A percentile compares a stretch with the other conserved stretches of the same genome.
These are phyloP conservation scores for Lonchura striata DNA, from an alignment of 2,113 vertebrate genomes.

Conservation along the genomic window DNA sequence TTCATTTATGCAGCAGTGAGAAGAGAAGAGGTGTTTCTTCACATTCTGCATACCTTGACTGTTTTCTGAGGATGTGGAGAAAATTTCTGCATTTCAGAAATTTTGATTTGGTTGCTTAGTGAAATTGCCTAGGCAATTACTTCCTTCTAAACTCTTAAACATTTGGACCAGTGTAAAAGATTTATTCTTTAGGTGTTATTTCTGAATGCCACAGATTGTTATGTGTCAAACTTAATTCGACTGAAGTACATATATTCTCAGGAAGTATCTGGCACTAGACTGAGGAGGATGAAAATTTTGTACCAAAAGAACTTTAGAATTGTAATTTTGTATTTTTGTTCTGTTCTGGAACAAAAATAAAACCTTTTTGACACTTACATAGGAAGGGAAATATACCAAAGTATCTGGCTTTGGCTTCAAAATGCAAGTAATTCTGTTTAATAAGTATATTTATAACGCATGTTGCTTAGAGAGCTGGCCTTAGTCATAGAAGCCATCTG, in stretches of 20 bases:
- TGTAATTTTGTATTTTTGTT: constrained; percentile 29
- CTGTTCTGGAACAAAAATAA: constrained; percentile 36
- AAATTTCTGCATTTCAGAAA: neutral
- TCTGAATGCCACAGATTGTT: constrained; percentile 33
- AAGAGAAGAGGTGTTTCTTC: constrained; percentile 13
- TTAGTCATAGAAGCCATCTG: constrained; percentile 42
- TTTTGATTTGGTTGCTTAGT: neutral
- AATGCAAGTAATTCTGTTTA: constrained; percentile 17
- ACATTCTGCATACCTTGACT: neutral
- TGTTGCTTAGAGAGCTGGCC: neutral
- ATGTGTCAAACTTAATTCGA: constrained; percentile 21
- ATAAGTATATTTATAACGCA: constrained; percentile 42
- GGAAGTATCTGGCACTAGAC: neutral
- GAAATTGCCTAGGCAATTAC: neutral
- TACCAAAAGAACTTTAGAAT: neutral
- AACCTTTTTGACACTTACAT: neutral
- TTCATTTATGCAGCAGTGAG: constrained; percentile 15
- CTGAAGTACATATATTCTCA: neutral
- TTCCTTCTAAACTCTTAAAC: neutral
- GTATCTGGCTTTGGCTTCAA: neutral
- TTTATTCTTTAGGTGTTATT: constrained; percentile 15
- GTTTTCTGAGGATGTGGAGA: neutral
- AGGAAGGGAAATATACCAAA: neutral
- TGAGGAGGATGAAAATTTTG: neutral
- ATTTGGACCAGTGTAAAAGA: neutral